Evolutionary conservation across 2,113 vertebrate genomes (phyloP).

Genomic region (Tragelaphus strepsiceros): DNA sequence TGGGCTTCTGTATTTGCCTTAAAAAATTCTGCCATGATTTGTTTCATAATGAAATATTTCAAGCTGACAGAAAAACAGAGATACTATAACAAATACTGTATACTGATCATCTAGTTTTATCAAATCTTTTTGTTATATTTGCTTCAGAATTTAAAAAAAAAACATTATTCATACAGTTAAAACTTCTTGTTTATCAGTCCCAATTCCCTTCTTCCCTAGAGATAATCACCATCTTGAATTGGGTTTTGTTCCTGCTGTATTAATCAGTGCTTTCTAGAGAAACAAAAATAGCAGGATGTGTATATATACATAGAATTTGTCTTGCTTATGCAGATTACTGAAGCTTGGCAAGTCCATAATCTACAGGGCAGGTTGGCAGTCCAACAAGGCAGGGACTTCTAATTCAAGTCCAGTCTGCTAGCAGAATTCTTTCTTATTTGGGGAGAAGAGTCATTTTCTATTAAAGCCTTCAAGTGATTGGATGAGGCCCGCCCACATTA

Average conservation of each 20-base stretch:
- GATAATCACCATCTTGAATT: background rate
- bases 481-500: background rate
- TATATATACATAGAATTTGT: background rate
- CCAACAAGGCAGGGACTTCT: background rate
- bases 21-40: background rate
- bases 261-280: background rate
- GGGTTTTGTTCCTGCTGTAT: background rate
- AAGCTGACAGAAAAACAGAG: constrained; percentile 13
- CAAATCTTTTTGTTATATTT: background rate
- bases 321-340: background rate
- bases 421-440: background rate
- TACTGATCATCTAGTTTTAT: background rate
- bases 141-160: constrained; percentile 14
- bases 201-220: background rate
- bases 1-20: background rate
- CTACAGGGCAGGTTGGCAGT: background rate
- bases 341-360: background rate
- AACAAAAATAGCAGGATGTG: background rate
- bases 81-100: background rate
- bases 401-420: background rate
- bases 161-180: background rate
- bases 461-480: background rate
- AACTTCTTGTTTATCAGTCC: background rate
- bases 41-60: constrained; percentile 11
- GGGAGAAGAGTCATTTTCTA: background rate